Conservation (phyloP, 2,797 vertebrate species). For the Poeciliopsis gracilis region DNA sequence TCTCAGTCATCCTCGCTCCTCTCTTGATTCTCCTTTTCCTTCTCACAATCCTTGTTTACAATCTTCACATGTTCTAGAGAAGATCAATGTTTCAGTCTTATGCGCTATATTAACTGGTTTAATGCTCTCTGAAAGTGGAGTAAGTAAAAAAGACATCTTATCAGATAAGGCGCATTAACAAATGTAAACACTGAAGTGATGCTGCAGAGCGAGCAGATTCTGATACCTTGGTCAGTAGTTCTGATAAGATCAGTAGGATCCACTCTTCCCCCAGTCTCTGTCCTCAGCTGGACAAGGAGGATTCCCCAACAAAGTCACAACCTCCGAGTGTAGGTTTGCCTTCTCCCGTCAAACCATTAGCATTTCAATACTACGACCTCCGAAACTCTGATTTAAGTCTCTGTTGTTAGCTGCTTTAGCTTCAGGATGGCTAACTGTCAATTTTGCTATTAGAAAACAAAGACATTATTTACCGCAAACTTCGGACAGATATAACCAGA, state of each 20-base stretch:
- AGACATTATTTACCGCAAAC: neutral
- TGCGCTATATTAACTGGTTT: neutral
- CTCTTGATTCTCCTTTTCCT: neutral
- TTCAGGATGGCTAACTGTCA: neutral
- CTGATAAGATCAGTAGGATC: neutral
- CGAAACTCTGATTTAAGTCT: neutral
- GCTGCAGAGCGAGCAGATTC: neutral
- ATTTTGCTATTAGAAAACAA: neutral
- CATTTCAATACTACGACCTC: neutral
- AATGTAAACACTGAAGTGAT: neutral
- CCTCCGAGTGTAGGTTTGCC: neutral
- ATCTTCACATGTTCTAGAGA: neutral
- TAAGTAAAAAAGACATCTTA: neutral
- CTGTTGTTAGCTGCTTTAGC: neutral
- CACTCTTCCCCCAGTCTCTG: neutral
- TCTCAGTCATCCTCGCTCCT: neutral
- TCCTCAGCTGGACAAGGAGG: neutral
- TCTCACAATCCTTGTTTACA: neutral
- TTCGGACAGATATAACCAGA: neutral
- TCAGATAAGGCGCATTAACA: neutral
- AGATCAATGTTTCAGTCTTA: neutral
- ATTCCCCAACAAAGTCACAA: neutral
- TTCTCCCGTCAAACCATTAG: neutral
- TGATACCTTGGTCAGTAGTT: neutral
- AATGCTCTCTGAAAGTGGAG: neutral